Evolutionary conservation across 2,888 invertebrate species (phyloP).

Genomic region (Oeneis ivallda): DNA sequence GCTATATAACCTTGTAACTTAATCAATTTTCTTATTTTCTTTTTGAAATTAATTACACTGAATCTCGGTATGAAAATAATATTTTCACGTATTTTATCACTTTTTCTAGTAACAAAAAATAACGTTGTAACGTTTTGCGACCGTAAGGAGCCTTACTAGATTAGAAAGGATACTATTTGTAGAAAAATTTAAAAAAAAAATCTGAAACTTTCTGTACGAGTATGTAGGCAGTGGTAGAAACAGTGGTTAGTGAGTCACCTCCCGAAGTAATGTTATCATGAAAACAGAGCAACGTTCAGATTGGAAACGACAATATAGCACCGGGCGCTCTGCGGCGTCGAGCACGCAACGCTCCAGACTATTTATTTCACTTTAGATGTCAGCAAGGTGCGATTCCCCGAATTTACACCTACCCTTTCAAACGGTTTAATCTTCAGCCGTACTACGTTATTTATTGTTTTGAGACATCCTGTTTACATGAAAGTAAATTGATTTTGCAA

Average conservation of each 20-base stretch:
- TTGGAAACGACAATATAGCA: slow-evolving; percentile 50
- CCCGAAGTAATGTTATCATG: background rate
- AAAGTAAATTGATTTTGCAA: background rate
- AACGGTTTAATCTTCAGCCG: slow-evolving; percentile 42
- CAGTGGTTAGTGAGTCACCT: background rate
- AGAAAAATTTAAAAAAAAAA: too few species aligned
- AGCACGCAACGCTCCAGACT: slow-evolving; percentile 55
- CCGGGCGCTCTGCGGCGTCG: slow-evolving; percentile 38
- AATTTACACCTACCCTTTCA: slow-evolving; percentile 49
- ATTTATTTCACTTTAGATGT: slow-evolving; percentile 67
- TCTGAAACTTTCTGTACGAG: too few species aligned
- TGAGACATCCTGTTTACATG: slow-evolving; percentile 3
- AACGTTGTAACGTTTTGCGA: too few species aligned
- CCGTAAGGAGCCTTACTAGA: too few species aligned
- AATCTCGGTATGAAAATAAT: too few species aligned
- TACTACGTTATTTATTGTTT: slow-evolving; percentile 29
- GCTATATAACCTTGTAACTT: too few species aligned
- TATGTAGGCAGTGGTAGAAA: background rate
- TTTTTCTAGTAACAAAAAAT: too few species aligned
- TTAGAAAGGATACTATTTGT: too few species aligned
- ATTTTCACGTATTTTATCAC: too few species aligned
- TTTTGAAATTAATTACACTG: too few species aligned
- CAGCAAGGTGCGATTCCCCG: slow-evolving; percentile 50
- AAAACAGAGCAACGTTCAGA: slow-evolving; percentile 40
- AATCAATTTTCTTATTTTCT: too few species aligned